Conservation (phyloP, 2,888 invertebrate genomes). For the Stenodema calcarata region DNA sequence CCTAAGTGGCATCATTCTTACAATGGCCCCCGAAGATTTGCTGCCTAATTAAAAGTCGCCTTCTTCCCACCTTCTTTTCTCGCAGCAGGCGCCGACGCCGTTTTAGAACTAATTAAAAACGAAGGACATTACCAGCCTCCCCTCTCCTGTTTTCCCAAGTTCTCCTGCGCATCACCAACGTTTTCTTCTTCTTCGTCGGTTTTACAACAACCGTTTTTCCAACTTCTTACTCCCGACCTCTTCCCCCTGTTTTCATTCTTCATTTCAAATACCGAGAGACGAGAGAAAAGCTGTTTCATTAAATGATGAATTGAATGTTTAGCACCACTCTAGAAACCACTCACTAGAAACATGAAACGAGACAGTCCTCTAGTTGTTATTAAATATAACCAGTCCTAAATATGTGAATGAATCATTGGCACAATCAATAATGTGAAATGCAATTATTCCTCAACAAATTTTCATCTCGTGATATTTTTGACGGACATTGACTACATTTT, state of each 20-base stretch:
- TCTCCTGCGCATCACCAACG: not conserved
- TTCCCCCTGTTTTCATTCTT: not conserved
- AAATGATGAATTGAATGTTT: not conserved
- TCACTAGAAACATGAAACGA: too few relatives aligned
- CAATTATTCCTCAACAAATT: too few relatives aligned
- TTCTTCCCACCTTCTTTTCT: not conserved
- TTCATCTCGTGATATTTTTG: too few relatives aligned
- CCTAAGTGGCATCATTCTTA: not conserved
- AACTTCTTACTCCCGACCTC: not conserved
- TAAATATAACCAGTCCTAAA: too few relatives aligned
- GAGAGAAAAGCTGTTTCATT: not conserved
- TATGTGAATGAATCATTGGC: too few relatives aligned
- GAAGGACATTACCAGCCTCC: not conserved
- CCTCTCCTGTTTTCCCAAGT: not conserved
- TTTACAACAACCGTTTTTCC: not conserved
- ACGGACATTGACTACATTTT: too few relatives aligned
- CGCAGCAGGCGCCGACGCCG: not conserved
- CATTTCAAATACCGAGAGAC: not conserved
- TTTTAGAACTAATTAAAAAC: slow-evolving; percentile 15
- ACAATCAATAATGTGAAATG: too few relatives aligned
- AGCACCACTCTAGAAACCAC: too few relatives aligned
- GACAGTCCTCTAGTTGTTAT: too few relatives aligned
- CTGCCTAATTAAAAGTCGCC: slow-evolving; percentile 5
- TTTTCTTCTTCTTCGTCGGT: not conserved
- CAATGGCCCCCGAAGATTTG: not conserved